Evolutionary conservation across 2,888 invertebrate genomes (phyloP).

Genomic region (Hemithea aestivaria): DNA sequence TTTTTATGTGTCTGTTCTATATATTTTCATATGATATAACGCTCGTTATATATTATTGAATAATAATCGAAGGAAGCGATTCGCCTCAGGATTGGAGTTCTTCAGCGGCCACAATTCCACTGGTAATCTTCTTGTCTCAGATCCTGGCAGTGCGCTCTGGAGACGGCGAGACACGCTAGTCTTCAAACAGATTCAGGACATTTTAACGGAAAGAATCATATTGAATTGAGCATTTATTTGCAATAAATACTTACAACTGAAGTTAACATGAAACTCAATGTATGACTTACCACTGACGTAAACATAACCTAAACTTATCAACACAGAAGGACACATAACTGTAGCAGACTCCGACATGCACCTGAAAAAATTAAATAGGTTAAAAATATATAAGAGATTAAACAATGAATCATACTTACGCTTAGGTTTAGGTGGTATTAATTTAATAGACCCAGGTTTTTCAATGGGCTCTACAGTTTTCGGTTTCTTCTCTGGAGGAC

Average conservation of each 20-base stretch:
- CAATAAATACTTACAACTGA: conserved; percentile 62
- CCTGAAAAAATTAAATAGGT: conserved; percentile 70
- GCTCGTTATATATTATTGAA: too few relatives aligned
- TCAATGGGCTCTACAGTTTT: conserved; percentile 82
- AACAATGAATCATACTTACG: conserved; percentile 84
- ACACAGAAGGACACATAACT: conserved; percentile 39
- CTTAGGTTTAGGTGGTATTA: conserved; percentile 93
- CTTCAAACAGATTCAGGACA: conserved; percentile 63
- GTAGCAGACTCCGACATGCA: conserved; percentile 35
- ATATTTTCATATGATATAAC: too few relatives aligned
- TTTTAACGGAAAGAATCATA: conserved; percentile 61
- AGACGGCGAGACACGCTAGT: conserved; percentile 45
- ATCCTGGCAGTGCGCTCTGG: conserved; percentile 45
- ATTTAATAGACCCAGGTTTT: conserved; percentile 89
- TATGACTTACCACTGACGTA: conserved; percentile 70
- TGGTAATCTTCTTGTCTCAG: conserved; percentile 42
- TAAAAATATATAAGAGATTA: conserved; percentile 39
- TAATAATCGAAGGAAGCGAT: background rate
- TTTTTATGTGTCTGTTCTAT: too few relatives aligned
- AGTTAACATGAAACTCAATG: conserved; percentile 62
- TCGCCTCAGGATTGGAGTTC: conserved; percentile 7
- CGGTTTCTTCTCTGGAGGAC: conserved; percentile 87
- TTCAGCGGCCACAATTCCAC: conserved; percentile 17
- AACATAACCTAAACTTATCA: conserved; percentile 51
- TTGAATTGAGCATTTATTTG: conserved; percentile 70